Conservation (phyloP, 2,888 invertebrate species). For the Phaonia tiefii region DNA sequence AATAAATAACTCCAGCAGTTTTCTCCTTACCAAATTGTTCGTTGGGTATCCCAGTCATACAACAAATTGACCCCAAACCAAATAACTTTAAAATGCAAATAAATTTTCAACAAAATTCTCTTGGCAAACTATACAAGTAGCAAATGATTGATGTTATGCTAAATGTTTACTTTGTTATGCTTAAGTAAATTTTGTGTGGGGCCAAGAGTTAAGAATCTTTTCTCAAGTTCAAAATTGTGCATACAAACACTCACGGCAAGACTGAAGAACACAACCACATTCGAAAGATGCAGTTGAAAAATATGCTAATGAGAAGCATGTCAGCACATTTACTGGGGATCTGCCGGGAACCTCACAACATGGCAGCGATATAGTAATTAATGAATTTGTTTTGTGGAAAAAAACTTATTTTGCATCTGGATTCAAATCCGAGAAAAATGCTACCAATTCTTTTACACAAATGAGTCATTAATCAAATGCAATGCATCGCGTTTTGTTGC, state of each 20-base stretch:
- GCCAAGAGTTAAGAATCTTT: neutral
- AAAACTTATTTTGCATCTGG: slow-evolving; percentile 4
- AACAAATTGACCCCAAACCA: no score
- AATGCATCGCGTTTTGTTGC: no score
- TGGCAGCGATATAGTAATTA: slow-evolving; percentile 42
- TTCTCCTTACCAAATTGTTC: no score
- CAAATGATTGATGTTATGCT: slow-evolving; percentile 52
- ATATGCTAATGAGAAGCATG: slow-evolving; percentile 68
- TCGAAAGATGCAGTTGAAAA: slow-evolving; percentile 37
- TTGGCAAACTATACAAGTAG: neutral
- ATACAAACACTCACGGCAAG: no score
- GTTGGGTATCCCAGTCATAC: no score
- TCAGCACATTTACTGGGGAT: slow-evolving; percentile 61
- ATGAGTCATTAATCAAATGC: slow-evolving; percentile 21
- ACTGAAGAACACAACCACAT: neutral
- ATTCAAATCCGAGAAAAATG: neutral
- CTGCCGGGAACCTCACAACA: neutral
- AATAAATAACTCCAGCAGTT: no score
- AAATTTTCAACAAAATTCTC: neutral
- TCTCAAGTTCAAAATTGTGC: neutral
- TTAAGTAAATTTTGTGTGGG: slow-evolving; percentile 5
- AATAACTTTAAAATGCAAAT: neutral
- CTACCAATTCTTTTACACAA: neutral
- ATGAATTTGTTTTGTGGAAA: slow-evolving; percentile 25
- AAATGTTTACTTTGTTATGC: slow-evolving; percentile 29